Evolutionary conservation across 2,888 invertebrate species (phyloP).

Genomic region (Plebejus melissa): DNA sequence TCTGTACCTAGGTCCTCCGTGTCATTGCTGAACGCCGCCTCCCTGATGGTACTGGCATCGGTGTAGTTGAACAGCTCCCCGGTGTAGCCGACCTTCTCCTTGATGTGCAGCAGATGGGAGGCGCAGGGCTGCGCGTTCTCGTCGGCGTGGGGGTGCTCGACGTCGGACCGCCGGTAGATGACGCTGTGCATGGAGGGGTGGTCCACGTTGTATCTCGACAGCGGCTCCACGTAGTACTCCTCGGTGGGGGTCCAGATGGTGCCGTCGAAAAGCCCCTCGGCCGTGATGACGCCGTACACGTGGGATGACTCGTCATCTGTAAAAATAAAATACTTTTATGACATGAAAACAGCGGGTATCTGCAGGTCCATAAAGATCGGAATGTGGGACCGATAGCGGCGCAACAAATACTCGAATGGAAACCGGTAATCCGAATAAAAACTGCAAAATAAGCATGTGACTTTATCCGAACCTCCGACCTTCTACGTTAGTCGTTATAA

Average conservation of each 20-base stretch:
- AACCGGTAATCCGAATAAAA: background rate
- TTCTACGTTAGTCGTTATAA: slow-evolving; percentile 47
- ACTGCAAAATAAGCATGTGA: slow-evolving; percentile 6
- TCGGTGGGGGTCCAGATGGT: slow-evolving; percentile 87
- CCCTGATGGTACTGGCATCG: slow-evolving; percentile 50
- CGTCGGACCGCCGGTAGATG: slow-evolving; percentile 90
- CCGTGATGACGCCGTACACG: slow-evolving; percentile 91
- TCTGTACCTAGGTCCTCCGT: slow-evolving; percentile 62
- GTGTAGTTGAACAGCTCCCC: slow-evolving; percentile 67
- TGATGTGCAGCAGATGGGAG: slow-evolving; percentile 80
- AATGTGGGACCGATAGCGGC: background rate
- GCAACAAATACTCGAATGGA: background rate
- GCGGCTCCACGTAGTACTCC: slow-evolving; percentile 91
- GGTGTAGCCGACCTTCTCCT: slow-evolving; percentile 56
- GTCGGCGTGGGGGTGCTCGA: slow-evolving; percentile 72
- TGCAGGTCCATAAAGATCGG: background rate
- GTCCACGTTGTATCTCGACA: slow-evolving; percentile 81
- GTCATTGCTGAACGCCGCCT: slow-evolving; percentile 51
- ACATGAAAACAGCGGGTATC: background rate
- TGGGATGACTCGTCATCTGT: slow-evolving; percentile 89
- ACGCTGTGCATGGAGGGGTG: slow-evolving; percentile 86
- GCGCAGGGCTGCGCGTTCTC: slow-evolving; percentile 71
- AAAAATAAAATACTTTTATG: slow-evolving; percentile 44
- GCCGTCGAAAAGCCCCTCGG: slow-evolving; percentile 93
- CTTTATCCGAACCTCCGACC: slow-evolving; percentile 47